A percentile compares a stretch with the other conserved stretches of the same genome.
These are phyloP conservation scores for Brachionus angularis DNA, from an alignment of 1,140 invertebrate genomes.

Conservation along the genomic window DNA sequence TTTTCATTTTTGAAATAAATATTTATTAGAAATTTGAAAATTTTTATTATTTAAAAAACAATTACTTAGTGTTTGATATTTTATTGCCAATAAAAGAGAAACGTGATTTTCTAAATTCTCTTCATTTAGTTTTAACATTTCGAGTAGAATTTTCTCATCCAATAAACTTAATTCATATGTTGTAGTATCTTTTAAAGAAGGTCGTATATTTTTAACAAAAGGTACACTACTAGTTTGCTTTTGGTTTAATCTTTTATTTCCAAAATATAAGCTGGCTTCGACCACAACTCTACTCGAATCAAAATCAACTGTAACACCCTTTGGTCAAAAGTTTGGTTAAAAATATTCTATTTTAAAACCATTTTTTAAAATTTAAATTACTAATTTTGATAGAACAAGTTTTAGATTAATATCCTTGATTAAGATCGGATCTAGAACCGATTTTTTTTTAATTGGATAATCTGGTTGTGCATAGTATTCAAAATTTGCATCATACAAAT, in stretches of 20 bases:
- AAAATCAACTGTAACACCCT: slow-evolving; percentile 12
- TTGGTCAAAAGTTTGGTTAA: neutral
- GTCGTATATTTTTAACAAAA: slow-evolving; percentile 6
- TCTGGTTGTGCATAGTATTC: slow-evolving; percentile 9
- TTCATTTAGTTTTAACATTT: slow-evolving; percentile 12
- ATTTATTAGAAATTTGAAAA: neutral
- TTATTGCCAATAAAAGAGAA: slow-evolving; percentile 23
- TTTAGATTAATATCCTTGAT: slow-evolving; percentile 29
- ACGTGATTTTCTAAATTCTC: slow-evolving; percentile 24
- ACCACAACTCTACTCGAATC: slow-evolving; percentile 16
- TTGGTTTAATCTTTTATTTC: neutral
- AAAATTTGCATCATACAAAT: neutral
- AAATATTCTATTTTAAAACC: neutral
- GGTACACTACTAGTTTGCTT: slow-evolving; percentile 22
- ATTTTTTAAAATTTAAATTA: neutral
- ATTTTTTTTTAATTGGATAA: neutral
- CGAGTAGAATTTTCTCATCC: slow-evolving; percentile 9
- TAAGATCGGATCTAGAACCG: slow-evolving; percentile 25
- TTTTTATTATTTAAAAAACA: no score
- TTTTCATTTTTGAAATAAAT: no score
- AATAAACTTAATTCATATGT: slow-evolving; percentile 15
- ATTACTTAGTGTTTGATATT: slow-evolving; percentile 18
- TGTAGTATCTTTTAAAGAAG: slow-evolving; percentile 22
- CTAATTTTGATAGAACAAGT: slow-evolving; percentile 31
- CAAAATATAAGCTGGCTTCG: slow-evolving; percentile 16